Percentiles rank a stretch among this genome's conserved stretches.
phyloP scores from a whole-genome alignment of 2,113 vertebrate species.

The Caloenas nicobarica region DNA sequence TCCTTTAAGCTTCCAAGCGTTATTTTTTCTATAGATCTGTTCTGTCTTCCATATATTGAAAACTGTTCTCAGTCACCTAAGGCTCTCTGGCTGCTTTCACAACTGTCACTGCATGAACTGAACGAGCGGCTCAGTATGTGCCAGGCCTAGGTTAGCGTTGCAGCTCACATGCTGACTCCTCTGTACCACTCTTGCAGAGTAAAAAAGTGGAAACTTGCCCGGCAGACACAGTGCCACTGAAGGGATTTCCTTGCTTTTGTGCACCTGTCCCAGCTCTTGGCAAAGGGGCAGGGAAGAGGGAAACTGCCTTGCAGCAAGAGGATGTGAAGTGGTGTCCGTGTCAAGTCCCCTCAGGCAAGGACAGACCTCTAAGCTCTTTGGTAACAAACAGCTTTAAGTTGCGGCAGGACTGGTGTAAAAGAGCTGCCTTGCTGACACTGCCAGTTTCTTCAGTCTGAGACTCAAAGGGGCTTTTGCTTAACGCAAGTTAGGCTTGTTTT shows the following conservation, averaged over 20 bases:
- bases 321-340: background rate
- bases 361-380: background rate
- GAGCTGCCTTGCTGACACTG: background rate
- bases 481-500: background rate
- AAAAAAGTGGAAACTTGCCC: background rate
- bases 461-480: background rate
- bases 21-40: background rate
- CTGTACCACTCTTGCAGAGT: no score
- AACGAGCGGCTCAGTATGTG: rapidly evolving
- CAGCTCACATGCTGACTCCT: background rate
- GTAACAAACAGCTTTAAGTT: background rate
- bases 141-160: background rate
- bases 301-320: background rate
- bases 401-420: background rate
- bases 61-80: background rate
- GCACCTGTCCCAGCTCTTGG: background rate
- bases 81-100: background rate
- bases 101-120: background rate
- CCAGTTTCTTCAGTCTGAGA: background rate
- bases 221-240: background rate
- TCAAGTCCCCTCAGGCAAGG: background rate
- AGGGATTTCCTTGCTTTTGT: background rate
- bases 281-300: background rate
- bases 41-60: background rate
- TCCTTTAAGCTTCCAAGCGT: background rate